phyloP scores from a whole-genome alignment of 1,140 invertebrate genomes.

The Glossosoma conforme region DNA sequence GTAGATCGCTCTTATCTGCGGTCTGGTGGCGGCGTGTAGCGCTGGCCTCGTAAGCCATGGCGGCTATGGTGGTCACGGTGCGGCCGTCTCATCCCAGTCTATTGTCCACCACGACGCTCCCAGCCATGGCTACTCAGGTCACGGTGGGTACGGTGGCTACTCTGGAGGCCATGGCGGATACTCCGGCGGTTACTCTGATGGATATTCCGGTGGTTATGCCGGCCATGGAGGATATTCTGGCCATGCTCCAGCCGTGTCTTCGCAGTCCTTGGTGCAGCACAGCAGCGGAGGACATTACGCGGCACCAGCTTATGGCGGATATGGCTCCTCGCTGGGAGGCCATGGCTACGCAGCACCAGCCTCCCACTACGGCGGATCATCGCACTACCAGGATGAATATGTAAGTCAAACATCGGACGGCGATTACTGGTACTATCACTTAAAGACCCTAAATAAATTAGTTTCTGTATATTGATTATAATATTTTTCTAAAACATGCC shows the following conservation, averaged over 20 bases:
- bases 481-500: too few relatives aligned
- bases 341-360: not conserved
- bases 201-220: constrained; percentile 3
- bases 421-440: too few relatives aligned
- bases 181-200: constrained; percentile 3
- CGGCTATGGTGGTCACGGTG: constrained; percentile 36
- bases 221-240: constrained; percentile 2
- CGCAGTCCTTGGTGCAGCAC: constrained; percentile 11
- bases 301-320: not conserved
- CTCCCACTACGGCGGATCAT: not conserved
- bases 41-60: constrained; percentile 37
- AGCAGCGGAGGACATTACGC: constrained; percentile 5
- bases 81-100: constrained; percentile 43
- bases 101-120: constrained; percentile 39
- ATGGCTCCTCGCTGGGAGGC: not conserved
- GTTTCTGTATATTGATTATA: too few relatives aligned
- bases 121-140: constrained; percentile 13
- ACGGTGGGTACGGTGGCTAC: constrained; percentile 7
- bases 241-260: constrained; percentile 13
- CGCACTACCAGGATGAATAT: constrained; percentile 23
- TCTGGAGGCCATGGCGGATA: constrained; percentile 6
- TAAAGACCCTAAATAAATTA: too few relatives aligned
- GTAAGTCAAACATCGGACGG: too few relatives aligned
- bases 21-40: constrained; percentile 39
- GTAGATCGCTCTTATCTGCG: constrained; percentile 21